Percentiles rank a stretch among this genome's conserved stretches.
phyloP scores from a whole-genome alignment of 2,888 invertebrate species.

The Eupithecia vulgata region DNA sequence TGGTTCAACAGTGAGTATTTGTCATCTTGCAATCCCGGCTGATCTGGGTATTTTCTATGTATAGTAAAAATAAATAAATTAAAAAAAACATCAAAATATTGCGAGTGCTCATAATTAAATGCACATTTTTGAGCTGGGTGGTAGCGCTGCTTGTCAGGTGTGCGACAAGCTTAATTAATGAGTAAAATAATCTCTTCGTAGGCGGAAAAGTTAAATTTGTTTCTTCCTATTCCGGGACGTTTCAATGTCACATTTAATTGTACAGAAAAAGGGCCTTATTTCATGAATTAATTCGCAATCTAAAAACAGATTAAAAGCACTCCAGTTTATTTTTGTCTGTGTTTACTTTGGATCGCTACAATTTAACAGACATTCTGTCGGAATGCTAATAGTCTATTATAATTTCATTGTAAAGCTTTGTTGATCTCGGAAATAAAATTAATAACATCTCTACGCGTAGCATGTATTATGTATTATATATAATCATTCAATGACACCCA shows the following conservation, averaged over 20 bases:
- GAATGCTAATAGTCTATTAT: neutral
- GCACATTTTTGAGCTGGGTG: too few relatives aligned
- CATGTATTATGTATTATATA: neutral
- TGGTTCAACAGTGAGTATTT: slow-evolving; percentile 84
- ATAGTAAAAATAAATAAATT: too few relatives aligned
- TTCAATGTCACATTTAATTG: slow-evolving; percentile 11
- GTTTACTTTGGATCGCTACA: neutral
- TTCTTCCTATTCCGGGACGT: slow-evolving; percentile 3
- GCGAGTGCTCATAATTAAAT: too few relatives aligned
- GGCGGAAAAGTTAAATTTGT: neutral
- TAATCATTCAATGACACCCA: neutral
- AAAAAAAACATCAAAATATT: too few relatives aligned
- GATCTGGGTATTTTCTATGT: too few relatives aligned
- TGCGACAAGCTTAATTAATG: neutral
- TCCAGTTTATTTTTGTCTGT: neutral
- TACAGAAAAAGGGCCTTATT: slow-evolving; percentile 4
- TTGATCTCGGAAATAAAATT: neutral
- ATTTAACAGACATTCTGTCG: neutral
- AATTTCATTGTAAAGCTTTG: slow-evolving; percentile 1
- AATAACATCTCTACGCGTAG: neutral
- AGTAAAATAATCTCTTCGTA: neutral
- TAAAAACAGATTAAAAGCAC: slow-evolving; percentile 5
- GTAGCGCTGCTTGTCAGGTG: neutral
- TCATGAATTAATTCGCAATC: slow-evolving; percentile 11
- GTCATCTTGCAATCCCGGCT: neutral